Conservation (phyloP, 2,113 vertebrate genomes). For the Oplegnathus fasciatus region DNA sequence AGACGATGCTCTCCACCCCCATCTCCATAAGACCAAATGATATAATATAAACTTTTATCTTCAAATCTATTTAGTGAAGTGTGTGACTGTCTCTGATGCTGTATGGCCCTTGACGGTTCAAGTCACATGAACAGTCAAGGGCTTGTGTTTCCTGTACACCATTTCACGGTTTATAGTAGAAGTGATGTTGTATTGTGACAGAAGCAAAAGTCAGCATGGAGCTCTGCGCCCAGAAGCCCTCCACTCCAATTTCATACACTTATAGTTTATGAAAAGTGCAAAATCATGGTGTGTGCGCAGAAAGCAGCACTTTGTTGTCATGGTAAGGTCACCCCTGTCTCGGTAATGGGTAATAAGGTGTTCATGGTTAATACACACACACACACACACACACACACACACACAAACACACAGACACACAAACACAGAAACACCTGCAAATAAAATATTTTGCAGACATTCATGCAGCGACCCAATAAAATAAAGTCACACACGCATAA, state of each 20-base stretch:
- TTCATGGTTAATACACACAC: not conserved
- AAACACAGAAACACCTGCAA: not conserved
- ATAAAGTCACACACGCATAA: not conserved
- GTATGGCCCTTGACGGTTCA: too few relatives aligned
- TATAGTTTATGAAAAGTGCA: slow-evolving; percentile 33
- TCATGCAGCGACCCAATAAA: not conserved
- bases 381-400: not conserved
- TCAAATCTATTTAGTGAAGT: too few relatives aligned
- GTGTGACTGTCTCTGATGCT: too few relatives aligned
- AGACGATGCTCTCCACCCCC: too few relatives aligned
- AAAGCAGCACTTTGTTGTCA: slow-evolving; percentile 9
- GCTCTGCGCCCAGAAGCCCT: too few relatives aligned
- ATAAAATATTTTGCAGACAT: not conserved
- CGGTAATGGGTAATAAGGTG: slow-evolving; percentile 39
- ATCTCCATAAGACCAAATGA: too few relatives aligned
- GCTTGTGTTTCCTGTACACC: not conserved
- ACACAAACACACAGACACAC: not conserved
- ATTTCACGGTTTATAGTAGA: not conserved
- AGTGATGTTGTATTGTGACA: too few relatives aligned
- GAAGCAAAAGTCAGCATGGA: not conserved
- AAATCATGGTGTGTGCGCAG: slow-evolving; percentile 56
- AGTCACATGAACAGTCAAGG: not conserved
- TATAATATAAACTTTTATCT: too few relatives aligned
- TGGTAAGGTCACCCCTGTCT: not conserved
- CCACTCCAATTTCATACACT: not conserved